phyloP scores from a whole-genome alignment of 1,140 invertebrate genomes.

The Leptonema lineaticorne region DNA sequence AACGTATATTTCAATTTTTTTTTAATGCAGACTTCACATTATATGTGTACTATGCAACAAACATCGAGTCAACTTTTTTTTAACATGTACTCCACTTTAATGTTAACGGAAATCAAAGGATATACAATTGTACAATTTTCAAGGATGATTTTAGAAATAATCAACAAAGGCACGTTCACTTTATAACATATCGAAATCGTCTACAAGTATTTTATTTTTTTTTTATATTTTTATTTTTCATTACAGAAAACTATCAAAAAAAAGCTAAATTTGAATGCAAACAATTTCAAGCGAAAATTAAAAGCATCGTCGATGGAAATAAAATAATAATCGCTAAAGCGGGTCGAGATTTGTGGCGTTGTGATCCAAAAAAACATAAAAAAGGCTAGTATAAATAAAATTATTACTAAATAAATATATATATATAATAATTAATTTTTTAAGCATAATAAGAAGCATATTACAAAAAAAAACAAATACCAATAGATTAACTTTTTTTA shows the following conservation, averaged over 20 bases:
- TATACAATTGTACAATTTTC: conserved; percentile 87
- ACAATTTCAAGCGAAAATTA: conserved; percentile 64
- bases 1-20: not conserved
- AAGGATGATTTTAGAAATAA: conserved; percentile 75
- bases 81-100: conserved; percentile 76
- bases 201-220: not conserved
- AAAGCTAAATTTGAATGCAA: conserved; percentile 60
- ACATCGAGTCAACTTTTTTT: conserved; percentile 79
- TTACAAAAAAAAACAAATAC: too few relatives aligned
- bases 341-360: conserved; percentile 69
- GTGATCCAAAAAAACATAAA: conserved; percentile 69
- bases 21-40: conserved; percentile 61
- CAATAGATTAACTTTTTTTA: too few relatives aligned
- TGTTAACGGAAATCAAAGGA: conserved; percentile 79
- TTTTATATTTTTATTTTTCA: too few relatives aligned
- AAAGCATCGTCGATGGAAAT: conserved; percentile 65
- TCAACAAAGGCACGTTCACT: conserved; percentile 64
- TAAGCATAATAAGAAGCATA: too few relatives aligned
- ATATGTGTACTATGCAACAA: conserved; percentile 69
- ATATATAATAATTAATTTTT: too few relatives aligned
- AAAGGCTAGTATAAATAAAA: too few relatives aligned
- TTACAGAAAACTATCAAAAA: conserved; percentile 69
- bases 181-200: not conserved
- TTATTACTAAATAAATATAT: too few relatives aligned
- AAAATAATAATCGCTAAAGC: conserved; percentile 66